A percentile compares a stretch with the other conserved stretches of the same genome.
These are phyloP conservation scores for Sclerodermus sp. DNA, from an alignment of 2,888 invertebrate species.

Conservation along the genomic window DNA sequence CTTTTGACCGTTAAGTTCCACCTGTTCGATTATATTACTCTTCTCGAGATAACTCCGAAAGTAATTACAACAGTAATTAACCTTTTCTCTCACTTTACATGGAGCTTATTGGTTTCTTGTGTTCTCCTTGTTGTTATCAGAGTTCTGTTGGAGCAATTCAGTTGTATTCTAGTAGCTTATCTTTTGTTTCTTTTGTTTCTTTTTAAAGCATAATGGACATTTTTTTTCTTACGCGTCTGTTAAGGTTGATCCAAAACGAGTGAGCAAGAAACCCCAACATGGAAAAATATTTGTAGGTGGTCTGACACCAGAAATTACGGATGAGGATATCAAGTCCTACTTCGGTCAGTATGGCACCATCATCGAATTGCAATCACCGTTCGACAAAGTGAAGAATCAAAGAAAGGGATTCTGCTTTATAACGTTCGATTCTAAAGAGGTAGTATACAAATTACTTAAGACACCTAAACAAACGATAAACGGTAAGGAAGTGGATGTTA, in stretches of 20 bases:
- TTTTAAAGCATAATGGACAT: no score
- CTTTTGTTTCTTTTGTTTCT: no score
- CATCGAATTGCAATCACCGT: slow-evolving; percentile 67
- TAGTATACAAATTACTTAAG: slow-evolving; percentile 63
- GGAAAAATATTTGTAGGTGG: slow-evolving; percentile 71
- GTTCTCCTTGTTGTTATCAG: no score
- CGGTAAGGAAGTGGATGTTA: slow-evolving; percentile 63
- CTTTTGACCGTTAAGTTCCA: no score
- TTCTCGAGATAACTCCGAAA: no score
- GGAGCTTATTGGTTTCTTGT: no score
- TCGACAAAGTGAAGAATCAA: slow-evolving; percentile 67
- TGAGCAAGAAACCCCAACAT: slow-evolving; percentile 65
- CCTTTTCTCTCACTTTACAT: no score
- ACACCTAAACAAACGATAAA: slow-evolving; percentile 64
- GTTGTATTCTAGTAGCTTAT: no score
- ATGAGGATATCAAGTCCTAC: slow-evolving; percentile 64
- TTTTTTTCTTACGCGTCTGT: slow-evolving; percentile 1
- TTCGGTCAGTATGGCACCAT: slow-evolving; percentile 66
- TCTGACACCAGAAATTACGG: slow-evolving; percentile 64
- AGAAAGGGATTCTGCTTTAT: slow-evolving; percentile 69
- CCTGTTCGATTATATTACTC: no score
- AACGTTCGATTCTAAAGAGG: slow-evolving; percentile 67
- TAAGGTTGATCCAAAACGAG: slow-evolving; percentile 66
- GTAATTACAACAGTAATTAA: no score
- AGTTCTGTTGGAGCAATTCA: no score